Evolutionary conservation across 2,113 vertebrate species (phyloP).

Genomic region (Centrocercus urophasianus): DNA sequence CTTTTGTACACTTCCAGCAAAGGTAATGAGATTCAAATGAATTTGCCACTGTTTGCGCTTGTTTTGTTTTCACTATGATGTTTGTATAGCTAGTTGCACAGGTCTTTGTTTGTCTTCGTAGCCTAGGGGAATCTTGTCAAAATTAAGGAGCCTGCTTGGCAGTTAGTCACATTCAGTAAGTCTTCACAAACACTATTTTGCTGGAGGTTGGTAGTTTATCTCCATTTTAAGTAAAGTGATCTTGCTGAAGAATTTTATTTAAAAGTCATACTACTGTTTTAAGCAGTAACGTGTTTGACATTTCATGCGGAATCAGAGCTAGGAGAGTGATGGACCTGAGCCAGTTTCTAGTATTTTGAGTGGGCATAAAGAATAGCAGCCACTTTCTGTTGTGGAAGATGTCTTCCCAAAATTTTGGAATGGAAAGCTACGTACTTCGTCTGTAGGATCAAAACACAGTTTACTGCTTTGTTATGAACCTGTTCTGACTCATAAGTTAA

Average conservation of each 20-base stretch:
- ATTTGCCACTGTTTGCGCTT: not conserved
- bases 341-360: accelerated
- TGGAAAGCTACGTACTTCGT: not conserved
- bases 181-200: not conserved
- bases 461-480: not conserved
- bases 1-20: slow-evolving; percentile 97
- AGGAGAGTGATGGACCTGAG: not conserved
- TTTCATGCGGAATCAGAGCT: not conserved
- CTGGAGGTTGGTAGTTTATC: not conserved
- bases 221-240: not conserved
- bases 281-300: not conserved
- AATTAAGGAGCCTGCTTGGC: not conserved
- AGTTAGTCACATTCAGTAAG: not conserved
- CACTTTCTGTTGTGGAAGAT: not conserved
- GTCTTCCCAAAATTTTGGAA: not conserved
- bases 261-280: not conserved
- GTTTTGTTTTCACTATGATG: not conserved
- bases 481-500: not conserved
- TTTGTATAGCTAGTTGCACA: not conserved
- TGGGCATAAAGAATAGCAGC: not conserved
- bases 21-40: slow-evolving; percentile 79
- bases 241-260: not conserved
- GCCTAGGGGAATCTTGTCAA: not conserved
- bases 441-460: not conserved
- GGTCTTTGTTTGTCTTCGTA: not conserved